Base-by-base conservation (phyloP, 1,140 invertebrate genomes). In the Brachionus koreanus region DNA sequence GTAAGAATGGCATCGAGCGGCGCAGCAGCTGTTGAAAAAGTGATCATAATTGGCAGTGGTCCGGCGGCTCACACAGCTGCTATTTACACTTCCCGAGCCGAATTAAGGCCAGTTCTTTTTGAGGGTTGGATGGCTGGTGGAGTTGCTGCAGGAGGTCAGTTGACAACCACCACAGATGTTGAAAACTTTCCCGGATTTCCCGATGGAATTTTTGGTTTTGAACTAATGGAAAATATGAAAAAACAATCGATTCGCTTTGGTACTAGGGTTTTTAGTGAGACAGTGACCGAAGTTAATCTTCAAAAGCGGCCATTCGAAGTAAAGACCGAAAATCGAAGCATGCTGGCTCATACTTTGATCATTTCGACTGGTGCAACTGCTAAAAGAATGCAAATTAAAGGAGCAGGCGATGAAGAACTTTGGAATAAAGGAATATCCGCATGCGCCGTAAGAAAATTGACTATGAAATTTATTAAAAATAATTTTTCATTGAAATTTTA, bases 151-250 rank as follows among this genome's bases (percentile, higher is more conserved):
- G 75, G 75, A 16, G 75, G 75, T 3, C 46, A 77, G 52, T 35
- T 77, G 33, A 61, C 52, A 37, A 61, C 52, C 9, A 77, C 75
- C 29, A 57, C 46, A 35, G 52, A 61, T 35, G 75, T 77, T 7
- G 75, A 77, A 42, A 77, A 77, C 39, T 77, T 61, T 61, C 75
- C 75, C 5, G 75, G 75, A 35, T 77, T 77, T 39, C 46, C 46
- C 3, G 46, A 74, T 12, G 69, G 46, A 19, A 77, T 77, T 37
- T 35, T 57, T 6, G 75, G 75, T 9, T 63, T 35, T 61, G 75
- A 77, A 61, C n/a, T 77, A 10, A 63, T 63, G 46, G 52, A 63
- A 37, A 57, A 77, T 77, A 77, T 77, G 75, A 57, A 77, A 77
- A 77, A 77, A 61, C 75, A 77, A 61, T 57, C 75, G 5, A 16